Evolutionary conservation across 2,113 vertebrate genomes (phyloP), one percentile per base, ranked within the genome.

Genomic region (Erythrolamprus reginae): DNA sequence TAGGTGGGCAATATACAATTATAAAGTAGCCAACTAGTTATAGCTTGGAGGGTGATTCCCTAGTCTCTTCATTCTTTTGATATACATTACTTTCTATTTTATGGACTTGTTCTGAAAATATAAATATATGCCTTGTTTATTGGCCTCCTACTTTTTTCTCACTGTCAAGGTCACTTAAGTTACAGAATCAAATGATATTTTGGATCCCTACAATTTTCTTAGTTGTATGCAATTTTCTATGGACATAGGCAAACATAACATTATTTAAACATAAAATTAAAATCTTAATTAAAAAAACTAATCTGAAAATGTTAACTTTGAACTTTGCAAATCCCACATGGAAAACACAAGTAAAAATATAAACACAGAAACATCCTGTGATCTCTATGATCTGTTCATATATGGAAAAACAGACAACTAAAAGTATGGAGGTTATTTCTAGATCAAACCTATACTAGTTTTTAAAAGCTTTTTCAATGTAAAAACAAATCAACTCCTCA

Each of bases 361-460:
- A 38, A 77, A 38, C n/a, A 19, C 15, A 9, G 33, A 77, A 77
- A 77, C 17, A 38, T 21, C 65, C 17, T 21, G 33, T 21, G 65
- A 77, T 38, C 65, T 65, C 28, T 65, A 65, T 65, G 28, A 33
- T 65, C 28, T 77, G 65, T 9, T 38, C 65, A 77, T 33, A 3
- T 77, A 3, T 77, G 15, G 15, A 77, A 77, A 77, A 77, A 77
- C 6, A 38, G 38, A 38, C 15, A 77, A 2, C 33, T 77, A 77
- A 33, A 77, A 38, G 15, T 21, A 38, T 19, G 89, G 91, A 47
- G 93, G 45, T 38, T 84, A 83, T 93, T 94, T 93, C 82, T 89
- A 91, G 83, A 77, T 86, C 84, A 93, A 89, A 92, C 42, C 33
- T 86, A 38, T 33, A 70, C 65, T 77, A 38, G 15, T 5, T 38